These are phyloP conservation scores for Cephus sareptanus DNA, from an alignment of 2,888 invertebrate species.

Conservation along the genomic window DNA sequence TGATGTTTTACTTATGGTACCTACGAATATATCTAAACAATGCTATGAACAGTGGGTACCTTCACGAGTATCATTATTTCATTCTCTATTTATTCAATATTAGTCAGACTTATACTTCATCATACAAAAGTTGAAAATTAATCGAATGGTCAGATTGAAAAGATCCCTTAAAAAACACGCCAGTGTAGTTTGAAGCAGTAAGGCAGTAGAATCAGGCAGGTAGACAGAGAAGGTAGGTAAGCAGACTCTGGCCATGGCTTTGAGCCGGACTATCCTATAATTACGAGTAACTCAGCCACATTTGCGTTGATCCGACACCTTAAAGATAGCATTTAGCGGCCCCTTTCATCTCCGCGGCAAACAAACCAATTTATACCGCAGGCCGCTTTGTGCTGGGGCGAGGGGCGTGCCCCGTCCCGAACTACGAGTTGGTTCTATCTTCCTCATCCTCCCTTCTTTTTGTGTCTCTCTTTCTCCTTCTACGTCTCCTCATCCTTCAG, in stretches of 20 bases:
- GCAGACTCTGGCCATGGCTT: constrained; percentile 49
- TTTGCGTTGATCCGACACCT: constrained; percentile 67
- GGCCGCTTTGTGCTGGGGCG: constrained; percentile 69
- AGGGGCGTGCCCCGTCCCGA: constrained; percentile 67
- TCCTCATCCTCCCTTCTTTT: constrained; percentile 5
- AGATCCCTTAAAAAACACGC: constrained; percentile 41
- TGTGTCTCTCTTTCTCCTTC: constrained; percentile 23
- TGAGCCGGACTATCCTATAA: constrained; percentile 63
- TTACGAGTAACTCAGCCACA: constrained; percentile 67
- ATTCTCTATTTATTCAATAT: too few species aligned
- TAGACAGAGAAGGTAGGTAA: constrained; percentile 43
- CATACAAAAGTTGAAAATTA: too few species aligned
- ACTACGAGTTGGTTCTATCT: constrained; percentile 17
- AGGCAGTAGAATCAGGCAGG: constrained; percentile 34
- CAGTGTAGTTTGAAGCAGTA: constrained; percentile 49
- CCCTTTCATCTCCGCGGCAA: constrained; percentile 67
- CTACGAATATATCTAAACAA: too few species aligned
- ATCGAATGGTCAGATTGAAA: too few species aligned
- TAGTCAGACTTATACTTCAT: too few species aligned
- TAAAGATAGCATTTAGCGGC: constrained; percentile 67
- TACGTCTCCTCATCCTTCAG: constrained; percentile 27
- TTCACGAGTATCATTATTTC: too few species aligned
- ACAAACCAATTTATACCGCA: constrained; percentile 67
- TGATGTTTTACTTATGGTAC: too few species aligned
- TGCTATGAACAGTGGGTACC: too few species aligned